Base-by-base conservation (phyloP, 2,797 vertebrate genomes). In the Molothrus aeneus region DNA sequence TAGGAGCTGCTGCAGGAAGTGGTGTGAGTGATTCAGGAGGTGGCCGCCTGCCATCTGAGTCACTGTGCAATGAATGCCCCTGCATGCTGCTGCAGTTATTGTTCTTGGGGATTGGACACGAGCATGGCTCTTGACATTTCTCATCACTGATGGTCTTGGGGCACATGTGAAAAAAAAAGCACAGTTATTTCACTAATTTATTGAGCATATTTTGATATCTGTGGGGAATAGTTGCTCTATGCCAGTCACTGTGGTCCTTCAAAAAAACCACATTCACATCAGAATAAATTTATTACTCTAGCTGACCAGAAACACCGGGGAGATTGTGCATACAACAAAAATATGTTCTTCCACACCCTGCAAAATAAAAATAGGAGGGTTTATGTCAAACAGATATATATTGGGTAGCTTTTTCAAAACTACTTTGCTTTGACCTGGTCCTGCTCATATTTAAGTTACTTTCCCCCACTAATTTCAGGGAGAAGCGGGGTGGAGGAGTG, bases 1-100 rank as follows among this genome's bases (percentile, higher is more conserved):
- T 77, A 16, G 57, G 94, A 43, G 75, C 84, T 92, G 75, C 89
- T 93, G 94, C 78, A 82, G 92, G 94, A 95, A 94, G 81, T 1
- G 74, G 83, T 53, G 8, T 1, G 74, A 42, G 56, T 96, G 92
- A 91, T 56, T 92, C 95, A 91, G 92, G 92, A 31, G 89, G 86
- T 82, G 96, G 91, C 94, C 32, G 56, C 3, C 48, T 70, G 89
- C 94, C 91, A 70, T 47, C 88, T 60, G 73, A 94, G 83, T 88
- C 92, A 91, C 31, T 5, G 12, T 2, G 42, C 51, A 70, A 38
- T 4, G 2, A 60, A 28, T 66, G 87, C 45, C 89, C 78, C 81
- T 19, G 51, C 51, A 0, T 0, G 63, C 74, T 61, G 81, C 94
- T 36, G 51, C 4, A 16, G 10, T 70, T 20, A 34, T 0, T 38